Base-by-base conservation (phyloP, 2,113 vertebrate species). In the Dipodomys stephensi region DNA sequence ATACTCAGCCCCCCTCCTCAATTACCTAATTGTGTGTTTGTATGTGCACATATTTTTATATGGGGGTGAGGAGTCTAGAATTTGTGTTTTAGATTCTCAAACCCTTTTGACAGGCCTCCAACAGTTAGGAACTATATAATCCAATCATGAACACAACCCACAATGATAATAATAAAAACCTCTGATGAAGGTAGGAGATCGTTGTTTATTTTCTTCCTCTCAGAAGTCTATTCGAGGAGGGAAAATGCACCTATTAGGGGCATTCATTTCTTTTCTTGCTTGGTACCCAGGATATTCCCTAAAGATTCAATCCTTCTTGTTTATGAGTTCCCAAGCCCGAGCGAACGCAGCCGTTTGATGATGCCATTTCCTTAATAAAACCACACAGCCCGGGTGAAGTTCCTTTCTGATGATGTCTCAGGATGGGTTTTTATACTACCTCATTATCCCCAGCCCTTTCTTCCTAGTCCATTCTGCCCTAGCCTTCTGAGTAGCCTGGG, bases 261-360 rank as follows among this genome's bases (percentile, higher is more conserved):
- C 15, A 53, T 68, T 86, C 60, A 85, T 53, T 88, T 69, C 19
- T 11, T 44, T 49, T 90, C 53, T 77, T 72, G 35, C 44, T 25
- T 44, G 57, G 22, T 57, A 10, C 0, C 30, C 92, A 30, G 19
- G 49, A 71, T 12, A 0, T 6, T 49, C 64, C 57, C 57, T 27
- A 25, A 60, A 79, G 35, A 60, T 7, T 1, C 23, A 23, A 1
- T 69, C 30, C 83, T 39, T 35, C 0, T 10, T 91, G 27, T 2
- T 7, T 30, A 44, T 46, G 65, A 84, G 22, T n/a, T 39, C 16
- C 13, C 7, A 39, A 67, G 22, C 19, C 30, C 72, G 76, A 20
- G 18, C 0, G 8, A 71, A 8, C 5, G 46, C 15, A 77, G 2
- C 3, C 18, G 18, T 4, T 4, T 0, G 2, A 16, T 28, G 20